Evolutionary conservation across 2,113 vertebrate genomes (phyloP).

Genomic region (Albula glossodonta): DNA sequence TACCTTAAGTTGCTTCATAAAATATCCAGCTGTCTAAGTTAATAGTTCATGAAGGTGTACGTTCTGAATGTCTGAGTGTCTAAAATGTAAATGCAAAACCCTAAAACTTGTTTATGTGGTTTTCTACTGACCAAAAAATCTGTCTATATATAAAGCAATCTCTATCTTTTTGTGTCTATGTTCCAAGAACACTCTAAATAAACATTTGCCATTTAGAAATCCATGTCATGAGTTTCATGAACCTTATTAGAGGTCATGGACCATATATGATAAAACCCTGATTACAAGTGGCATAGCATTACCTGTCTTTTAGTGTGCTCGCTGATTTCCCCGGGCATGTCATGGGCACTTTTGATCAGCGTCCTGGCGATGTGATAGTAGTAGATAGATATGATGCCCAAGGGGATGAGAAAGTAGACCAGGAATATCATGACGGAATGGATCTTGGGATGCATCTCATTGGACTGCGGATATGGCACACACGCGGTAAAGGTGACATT

Average conservation of each 20-base stretch:
- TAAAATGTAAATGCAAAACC: no score
- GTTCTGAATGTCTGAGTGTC: no score
- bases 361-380: constrained; percentile 91
- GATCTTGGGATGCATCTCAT: constrained; percentile 87
- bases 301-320: constrained; percentile 93
- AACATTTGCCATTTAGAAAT: background rate
- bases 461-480: constrained; percentile 85
- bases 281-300: constrained; percentile 31
- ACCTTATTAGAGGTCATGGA: background rate
- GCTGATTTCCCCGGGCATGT: constrained; percentile 90
- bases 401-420: constrained; percentile 89
- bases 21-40: no score
- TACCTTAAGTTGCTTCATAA: no score
- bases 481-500: constrained; percentile 86
- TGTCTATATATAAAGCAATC: no score
- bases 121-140: no score
- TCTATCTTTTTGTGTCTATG: no score
- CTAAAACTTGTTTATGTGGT: no score
- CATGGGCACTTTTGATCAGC: constrained; percentile 85
- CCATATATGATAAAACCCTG: background rate
- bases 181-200: background rate
- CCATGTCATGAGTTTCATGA: background rate
- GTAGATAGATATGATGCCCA: constrained; percentile 86
- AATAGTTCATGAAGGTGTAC: no score
- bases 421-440: constrained; percentile 92